Evolutionary conservation across 2,797 vertebrate genomes (phyloP), one percentile per base, ranked within the genome.

Genomic region (Intellagama lesueurii): DNA sequence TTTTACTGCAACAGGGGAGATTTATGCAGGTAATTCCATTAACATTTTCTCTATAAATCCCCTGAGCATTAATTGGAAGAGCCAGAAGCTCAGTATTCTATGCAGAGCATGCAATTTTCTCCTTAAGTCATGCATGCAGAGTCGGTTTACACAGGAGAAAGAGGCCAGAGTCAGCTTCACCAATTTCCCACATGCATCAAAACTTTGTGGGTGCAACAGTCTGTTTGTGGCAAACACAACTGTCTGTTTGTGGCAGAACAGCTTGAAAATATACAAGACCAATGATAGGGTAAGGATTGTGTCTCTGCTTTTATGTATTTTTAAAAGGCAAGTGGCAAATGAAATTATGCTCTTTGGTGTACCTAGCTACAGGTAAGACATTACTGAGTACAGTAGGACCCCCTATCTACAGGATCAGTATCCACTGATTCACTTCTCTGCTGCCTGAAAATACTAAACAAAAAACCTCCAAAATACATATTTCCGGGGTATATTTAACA

Each of bases 11-110:
- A 1, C 0, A 0, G 87, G 64, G 87, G 76, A 90, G 90, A 91
- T 94, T 94, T 86, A 86, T 93, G 70, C 9, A 83, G 94, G 78
- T 95, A 93, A 94, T 92, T 94, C 94, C 93, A 95, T 96, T 96
- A 96, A 92, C 87, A 92, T 91, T 83, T 72, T 90, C 89, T 82
- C 64, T 81, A 49, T 32, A 1, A 93, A 93, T 94, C 92, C 91
- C 88, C 26, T 28, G 90, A 89, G 89, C 32, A 81, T 77, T 91
- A 90, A 92, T 44, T 76, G 70, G 40, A 90, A 90, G 87, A 91
- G 93, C 91, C 0, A 49, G 90, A 82, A 44, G 68, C 87, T 92
- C 85, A 69, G 77, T 73, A 56, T 91, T 83, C 64, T 32, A 70
- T 75, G 87, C 91, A 89, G 82, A 87, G 90, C 49, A 52, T 69